Conservation (phyloP, 1,140 invertebrate species). For the Halotydeus destructor region DNA sequence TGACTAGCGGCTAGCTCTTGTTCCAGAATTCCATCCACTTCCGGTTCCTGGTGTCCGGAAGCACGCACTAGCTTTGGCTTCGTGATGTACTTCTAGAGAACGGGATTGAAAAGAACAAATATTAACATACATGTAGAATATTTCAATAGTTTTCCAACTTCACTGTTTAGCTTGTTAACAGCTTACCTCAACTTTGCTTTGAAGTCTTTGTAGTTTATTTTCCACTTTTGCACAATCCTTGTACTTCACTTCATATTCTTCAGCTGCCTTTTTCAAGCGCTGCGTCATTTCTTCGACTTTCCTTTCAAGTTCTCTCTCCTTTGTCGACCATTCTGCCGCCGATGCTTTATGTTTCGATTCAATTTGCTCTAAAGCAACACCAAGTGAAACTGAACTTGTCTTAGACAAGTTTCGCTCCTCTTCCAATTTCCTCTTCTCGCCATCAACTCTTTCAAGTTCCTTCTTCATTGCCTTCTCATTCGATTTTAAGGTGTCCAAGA, state of each 20-base stretch:
- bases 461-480: not conserved
- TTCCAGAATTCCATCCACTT: not conserved
- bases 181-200: conserved; percentile 1
- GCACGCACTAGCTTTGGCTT: not conserved
- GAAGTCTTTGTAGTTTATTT: not conserved
- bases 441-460: not conserved
- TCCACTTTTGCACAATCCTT: conserved; percentile 1
- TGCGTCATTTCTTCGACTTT: not conserved
- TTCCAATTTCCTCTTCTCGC: not conserved
- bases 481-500: not conserved
- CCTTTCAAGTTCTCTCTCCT: not conserved
- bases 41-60: not conserved
- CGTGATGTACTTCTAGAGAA: not conserved
- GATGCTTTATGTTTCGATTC: not conserved
- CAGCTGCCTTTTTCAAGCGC: conserved; percentile 3
- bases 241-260: not conserved
- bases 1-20: not conserved
- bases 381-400: not conserved
- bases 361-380: not conserved
- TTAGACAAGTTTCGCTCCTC: not conserved
- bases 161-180: not conserved
- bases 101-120: not conserved
- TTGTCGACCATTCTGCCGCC: not conserved
- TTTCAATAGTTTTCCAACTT: not conserved
- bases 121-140: not conserved